Evolutionary conservation across 1,140 invertebrate genomes (phyloP), one percentile per base, ranked within the genome.

Genomic region (Archivesica marissinica): DNA sequence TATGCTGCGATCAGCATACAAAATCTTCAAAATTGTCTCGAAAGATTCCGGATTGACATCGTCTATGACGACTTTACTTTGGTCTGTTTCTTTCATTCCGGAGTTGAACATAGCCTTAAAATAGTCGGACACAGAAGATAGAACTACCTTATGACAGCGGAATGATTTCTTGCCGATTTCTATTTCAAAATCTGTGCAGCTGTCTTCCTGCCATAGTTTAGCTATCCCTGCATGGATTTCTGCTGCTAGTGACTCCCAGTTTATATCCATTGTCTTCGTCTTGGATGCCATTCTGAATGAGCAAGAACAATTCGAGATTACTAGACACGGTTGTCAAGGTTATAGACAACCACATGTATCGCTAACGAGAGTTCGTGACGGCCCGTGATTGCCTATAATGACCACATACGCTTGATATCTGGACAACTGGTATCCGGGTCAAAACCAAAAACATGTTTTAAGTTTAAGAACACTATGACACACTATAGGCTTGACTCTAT

Each of bases 51-150:
- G 28, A 44, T 30, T 68, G 9, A 91, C 81, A 61, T 91, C 90
- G 13, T 87, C 70, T 25, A 91, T 83, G 7, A 68, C 83, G 0
- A 88, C 84, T 15, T 78, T 68, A 15, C 64, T 70, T 38, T 80
- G 39, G 28, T 56, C 78, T n/a, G 50, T 86, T 54, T 90, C 90
- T 39, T 59, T 50, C 90, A 90, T 91, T 23, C 88, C 84, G 1
- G 87, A 87, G 30, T 66, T 86, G 77, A 91, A 91, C 90, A 91
- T 90, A 0, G 87, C 75, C 50, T 70, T 79, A 83, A 91, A 91
- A 86, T 91, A 91, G 25, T 78, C 39, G 56, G 89, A 90, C 25
- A 87, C 54, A 44, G 80, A 88, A 4, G 89, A 86, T 41, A 91
- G 76, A 20, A 91, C 88, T 28, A 90, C 83, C 25, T 87, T 75